phyloP scores from a whole-genome alignment of 2,113 vertebrate genomes.

The Beaufortia kweichowensis region DNA sequence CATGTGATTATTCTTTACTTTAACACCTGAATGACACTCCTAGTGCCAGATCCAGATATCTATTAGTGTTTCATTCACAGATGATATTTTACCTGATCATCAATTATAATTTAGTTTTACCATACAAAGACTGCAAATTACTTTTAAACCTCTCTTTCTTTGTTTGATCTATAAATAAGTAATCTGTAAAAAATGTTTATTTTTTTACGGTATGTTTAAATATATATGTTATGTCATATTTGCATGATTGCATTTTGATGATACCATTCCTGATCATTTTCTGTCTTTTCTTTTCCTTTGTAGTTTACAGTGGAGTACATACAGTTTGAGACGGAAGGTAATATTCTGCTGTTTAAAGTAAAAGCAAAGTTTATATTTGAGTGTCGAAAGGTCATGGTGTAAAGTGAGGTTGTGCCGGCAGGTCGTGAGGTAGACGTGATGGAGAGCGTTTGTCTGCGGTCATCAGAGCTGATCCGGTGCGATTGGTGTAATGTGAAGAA shows the following conservation, averaged over 20 bases:
- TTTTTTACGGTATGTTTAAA: no score
- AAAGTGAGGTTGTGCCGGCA: slow-evolving; percentile 22
- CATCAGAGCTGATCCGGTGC: slow-evolving; percentile 89
- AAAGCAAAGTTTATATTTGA: no score
- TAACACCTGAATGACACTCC: not conserved
- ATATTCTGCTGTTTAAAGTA: slow-evolving; percentile 39
- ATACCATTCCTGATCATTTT: not conserved
- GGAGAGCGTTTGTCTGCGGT: slow-evolving; percentile 79
- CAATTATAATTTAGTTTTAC: no score
- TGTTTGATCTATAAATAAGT: no score
- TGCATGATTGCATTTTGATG: no score
- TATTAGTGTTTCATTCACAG: no score
- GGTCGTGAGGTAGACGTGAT: slow-evolving; percentile 59
- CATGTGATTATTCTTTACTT: not conserved
- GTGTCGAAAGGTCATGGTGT: not conserved
- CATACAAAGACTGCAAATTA: no score
- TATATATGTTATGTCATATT: no score
- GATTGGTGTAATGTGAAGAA: slow-evolving; percentile 94
- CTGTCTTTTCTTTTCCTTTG: slow-evolving; percentile 49
- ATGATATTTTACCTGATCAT: no score
- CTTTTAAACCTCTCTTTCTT: no score
- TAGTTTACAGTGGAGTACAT: slow-evolving; percentile 91
- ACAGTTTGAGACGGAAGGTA: slow-evolving; percentile 90
- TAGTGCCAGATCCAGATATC: no score
- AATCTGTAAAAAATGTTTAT: no score